Percentiles rank a stretch among this genome's conserved stretches.
These are phyloP conservation scores for Hirundichthys speculiger DNA, from an alignment of 2,113 vertebrate genomes.

Conservation along the genomic window DNA sequence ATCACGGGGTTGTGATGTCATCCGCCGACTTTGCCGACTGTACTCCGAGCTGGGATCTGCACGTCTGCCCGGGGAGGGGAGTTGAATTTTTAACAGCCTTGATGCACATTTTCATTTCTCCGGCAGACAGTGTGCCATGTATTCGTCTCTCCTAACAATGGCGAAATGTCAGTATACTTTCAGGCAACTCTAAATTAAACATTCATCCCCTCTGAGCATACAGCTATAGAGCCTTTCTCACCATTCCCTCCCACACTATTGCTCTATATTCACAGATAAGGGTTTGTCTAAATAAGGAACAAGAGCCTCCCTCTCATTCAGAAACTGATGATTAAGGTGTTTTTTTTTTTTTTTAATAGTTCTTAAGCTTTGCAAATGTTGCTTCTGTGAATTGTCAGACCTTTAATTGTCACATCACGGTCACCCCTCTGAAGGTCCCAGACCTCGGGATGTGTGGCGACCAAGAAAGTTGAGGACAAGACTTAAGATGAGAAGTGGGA, in stretches of 20 bases:
- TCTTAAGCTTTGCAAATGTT: constrained; percentile 31
- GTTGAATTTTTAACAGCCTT: constrained; percentile 74
- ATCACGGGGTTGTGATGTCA: constrained; percentile 28
- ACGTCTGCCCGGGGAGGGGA: constrained; percentile 33
- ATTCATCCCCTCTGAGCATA: constrained; percentile 69
- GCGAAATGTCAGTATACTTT: constrained; percentile 77
- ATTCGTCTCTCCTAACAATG: constrained; percentile 75
- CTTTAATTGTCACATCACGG: constrained; percentile 32
- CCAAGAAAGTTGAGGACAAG: constrained; percentile 66
- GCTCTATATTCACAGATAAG: constrained; percentile 38
- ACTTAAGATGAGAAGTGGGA: constrained; percentile 64
- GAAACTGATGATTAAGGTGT: constrained; percentile 27
- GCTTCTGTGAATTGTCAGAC: constrained; percentile 31
- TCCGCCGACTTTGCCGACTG: constrained; percentile 34
- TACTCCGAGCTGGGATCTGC: constrained; percentile 48
- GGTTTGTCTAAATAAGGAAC: constrained; percentile 33
- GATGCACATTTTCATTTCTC: constrained; percentile 73
- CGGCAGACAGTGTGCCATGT: constrained; percentile 70
- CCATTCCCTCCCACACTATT: constrained; percentile 44
- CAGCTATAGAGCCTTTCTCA: constrained; percentile 49
- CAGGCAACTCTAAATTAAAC: constrained; percentile 78
- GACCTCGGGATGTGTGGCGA: constrained; percentile 41
- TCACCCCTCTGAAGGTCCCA: constrained; percentile 42
- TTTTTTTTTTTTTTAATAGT: constrained; percentile 1
- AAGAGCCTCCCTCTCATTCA: constrained; percentile 19